Base-by-base conservation (phyloP, 2,888 invertebrate species). In the Cistogaster globosa region DNA sequence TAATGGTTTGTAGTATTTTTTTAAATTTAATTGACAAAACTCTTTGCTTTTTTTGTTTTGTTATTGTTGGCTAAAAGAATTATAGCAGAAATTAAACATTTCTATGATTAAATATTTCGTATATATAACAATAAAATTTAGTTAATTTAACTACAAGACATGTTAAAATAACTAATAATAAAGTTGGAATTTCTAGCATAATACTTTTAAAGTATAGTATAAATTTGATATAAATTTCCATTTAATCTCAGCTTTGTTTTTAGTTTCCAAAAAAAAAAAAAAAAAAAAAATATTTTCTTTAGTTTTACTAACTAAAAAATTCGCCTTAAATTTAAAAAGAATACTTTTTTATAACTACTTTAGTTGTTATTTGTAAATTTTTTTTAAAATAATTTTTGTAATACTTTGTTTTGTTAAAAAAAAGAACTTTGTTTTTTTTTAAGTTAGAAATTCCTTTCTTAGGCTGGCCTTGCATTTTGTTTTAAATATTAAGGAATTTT, bases 141-240 rank as follows among this genome's bases (percentile, higher is more conserved):
- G 87, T 87, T 87, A 87, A 87, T 87, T 69, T 85, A 80, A 86
- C 87, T 87, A 87, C 87, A 65, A 83, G 86, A 87, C 84, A 86
- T 87, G 87, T 87, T 87, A 87, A 87, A 86, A 67, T 60, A 67
- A 68, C 67, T 75, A 60, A 63, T 78, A 85, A 71, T 85, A 83
- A 74, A 84, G 83, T 81, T 87, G 88, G 88, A 88, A 88, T 88
- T 87, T 69, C 88, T 88, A 87, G 85, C 76, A 86, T 88, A 88
- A 88, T 88, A 88, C 88, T 88, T 87, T 83, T 86, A 82, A 85
- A 85, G 82, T 79, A 81, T 75, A 55, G 18, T 74, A 63, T 74
- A 69, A 69, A 65, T 67, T 60, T 62, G 38, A 38, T 58, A 67
- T 80, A 84, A 81, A 81, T 69, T 77, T 80, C 55, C 55, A 86